Base-by-base conservation (phyloP, 2,797 vertebrate genomes). In the Lateolabrax maculatus region DNA sequence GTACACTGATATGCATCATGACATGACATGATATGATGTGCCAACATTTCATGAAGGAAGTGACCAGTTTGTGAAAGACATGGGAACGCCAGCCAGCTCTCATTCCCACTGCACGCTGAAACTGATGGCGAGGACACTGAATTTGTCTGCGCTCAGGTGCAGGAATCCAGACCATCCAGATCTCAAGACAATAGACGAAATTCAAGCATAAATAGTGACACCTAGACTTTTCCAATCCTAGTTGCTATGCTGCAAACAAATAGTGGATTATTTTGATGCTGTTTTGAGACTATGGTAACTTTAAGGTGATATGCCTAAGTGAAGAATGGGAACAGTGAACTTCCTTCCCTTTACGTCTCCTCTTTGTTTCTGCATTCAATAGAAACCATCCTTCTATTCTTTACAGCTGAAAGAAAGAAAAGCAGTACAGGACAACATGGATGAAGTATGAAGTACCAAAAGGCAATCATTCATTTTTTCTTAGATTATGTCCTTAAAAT, bases 241-340 rank as follows among this genome's bases (percentile, higher is more conserved):
- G 87, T 91, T 90, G 81, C 89, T 69, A 81, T 69, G 87, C 34
- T 62, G 34, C 65, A 85, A 90, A 90, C 87, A 92, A 87, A 92
- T 37, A 71, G 61, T 48, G 70, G 48, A 57, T 34, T 66, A 64
- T 92, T 73, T 71, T 57, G 63, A 81, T 51, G 18, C n/a, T 83
- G 81, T 83, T 81, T 53, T 31, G 48, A 80, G 36, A 71, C 75
- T 36, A 79, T 61, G 64, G 69, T 25, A 62, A 82, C 80, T 18
- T 76, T 15, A 37, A 52, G 51, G 31, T 43, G 51, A 29, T 18
- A 39, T 9, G n/a, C 34, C 21, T 55, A 23, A 46, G 31, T 15
- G 27, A 71, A 60, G 25, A 31, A 81, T 72, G 43, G 74, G 15
- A 58, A 79, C 36, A 87, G 46, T 27, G 21, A n/a, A 68, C 71